Base-by-base conservation (phyloP, 2,888 invertebrate species). In the Acronicta psi region DNA sequence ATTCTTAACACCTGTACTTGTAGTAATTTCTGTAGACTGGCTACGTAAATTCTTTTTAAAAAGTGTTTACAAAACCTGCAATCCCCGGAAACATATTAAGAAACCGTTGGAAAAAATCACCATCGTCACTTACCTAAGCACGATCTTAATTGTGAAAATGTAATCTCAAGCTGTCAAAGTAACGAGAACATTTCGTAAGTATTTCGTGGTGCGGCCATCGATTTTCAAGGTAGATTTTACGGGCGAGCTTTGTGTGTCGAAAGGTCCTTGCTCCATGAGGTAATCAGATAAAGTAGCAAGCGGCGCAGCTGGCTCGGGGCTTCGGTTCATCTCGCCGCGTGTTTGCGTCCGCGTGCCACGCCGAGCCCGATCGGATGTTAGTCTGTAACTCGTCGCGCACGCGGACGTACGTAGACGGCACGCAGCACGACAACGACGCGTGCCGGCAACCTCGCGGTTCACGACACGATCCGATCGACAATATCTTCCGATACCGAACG, bases 231-330 rank as follows among this genome's bases (percentile, higher is more conserved):
- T 88, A 81, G 73, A 90, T 92, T 92, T 91, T 89, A 89, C 90
- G 89, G 61, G 89, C 77, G 87, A 88, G 88, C 88, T 91, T 88
- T 88, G 85, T 88, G 77, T 84, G 88, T 87, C 87, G 92, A 89
- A 92, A 91, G 93, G 93, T 93, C 93, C 92, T 93, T 93, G 91
- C 89, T 86, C 92, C 88, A 87, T 89, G 91, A 89, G 87, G 91
- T 92, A 92, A 92, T 91, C 90, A 87, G 89, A 91, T 91, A 89
- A 87, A 87, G 83, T 81, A 80, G 81, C 74, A 71, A 77, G 69
- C 79, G 78, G 81, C 84, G 88, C 88, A 88, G 89, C 87, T 85
- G 87, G 83, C 83, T 81, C 81, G 80, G 83, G 84, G 84, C 84
- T 79, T 81, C 79, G 74, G 72, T 72, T 86, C 89, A 90, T 91